These are phyloP conservation scores for Sebastes flavidus DNA, from an alignment of 2,797 vertebrate genomes.

Conservation along the genomic window DNA sequence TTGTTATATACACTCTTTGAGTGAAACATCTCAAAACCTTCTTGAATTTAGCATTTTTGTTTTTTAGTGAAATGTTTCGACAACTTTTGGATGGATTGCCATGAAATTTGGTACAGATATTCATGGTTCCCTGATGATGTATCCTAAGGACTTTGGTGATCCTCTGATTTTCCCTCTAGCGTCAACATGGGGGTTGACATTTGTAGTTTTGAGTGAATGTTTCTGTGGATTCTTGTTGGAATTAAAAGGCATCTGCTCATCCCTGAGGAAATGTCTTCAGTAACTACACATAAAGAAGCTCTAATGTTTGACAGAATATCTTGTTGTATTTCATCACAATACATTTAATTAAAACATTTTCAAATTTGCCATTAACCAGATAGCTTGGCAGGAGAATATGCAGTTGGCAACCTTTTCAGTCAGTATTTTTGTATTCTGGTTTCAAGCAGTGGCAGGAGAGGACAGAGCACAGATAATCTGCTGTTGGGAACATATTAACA, in stretches of 20 bases:
- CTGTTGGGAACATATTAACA: not conserved
- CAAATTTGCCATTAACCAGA: not conserved
- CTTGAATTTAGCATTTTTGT: too few relatives aligned
- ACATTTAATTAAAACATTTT: not conserved
- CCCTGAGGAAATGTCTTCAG: slow-evolving; percentile 6
- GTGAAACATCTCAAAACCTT: not conserved
- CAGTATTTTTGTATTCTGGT: not conserved
- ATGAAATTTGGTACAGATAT: not conserved
- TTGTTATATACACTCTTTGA: not conserved
- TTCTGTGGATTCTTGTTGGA: not conserved
- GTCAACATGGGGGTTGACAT: not conserved
- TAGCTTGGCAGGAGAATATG: not conserved
- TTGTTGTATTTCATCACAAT: not conserved
- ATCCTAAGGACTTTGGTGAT: not conserved
- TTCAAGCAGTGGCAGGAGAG: not conserved
- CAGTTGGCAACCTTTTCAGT: not conserved
- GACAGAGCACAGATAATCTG: not conserved
- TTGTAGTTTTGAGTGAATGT: not conserved
- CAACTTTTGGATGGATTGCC: too few relatives aligned
- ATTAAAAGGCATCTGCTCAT: slow-evolving; percentile 2
- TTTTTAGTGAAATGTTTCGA: too few relatives aligned
- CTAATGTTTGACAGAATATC: not conserved
- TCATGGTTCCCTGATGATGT: not conserved
- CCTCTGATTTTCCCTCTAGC: not conserved
- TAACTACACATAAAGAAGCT: not conserved